Base-by-base conservation (phyloP, 2,888 invertebrate genomes). In the Zhuqinia jingwanae region DNA sequence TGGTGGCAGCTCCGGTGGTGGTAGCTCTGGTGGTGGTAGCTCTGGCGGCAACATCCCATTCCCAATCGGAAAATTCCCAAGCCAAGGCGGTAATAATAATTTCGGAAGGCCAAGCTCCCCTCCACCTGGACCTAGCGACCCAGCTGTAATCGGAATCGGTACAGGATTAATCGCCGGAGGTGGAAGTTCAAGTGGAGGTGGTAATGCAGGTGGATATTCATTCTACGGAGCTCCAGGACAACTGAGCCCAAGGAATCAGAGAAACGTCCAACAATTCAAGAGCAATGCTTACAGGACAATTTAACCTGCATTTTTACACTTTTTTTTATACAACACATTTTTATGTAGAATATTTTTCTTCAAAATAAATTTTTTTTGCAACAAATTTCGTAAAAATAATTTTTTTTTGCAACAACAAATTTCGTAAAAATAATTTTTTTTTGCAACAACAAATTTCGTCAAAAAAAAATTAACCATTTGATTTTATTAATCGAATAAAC, bases 191-290 rank as follows among this genome's bases (percentile, higher is more conserved):
- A 11, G 8, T 13, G 15, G 15, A 10, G 15, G 45, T 13, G 63
- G 58, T 1, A 27, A 36, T 15, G 20, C 6, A 13, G 45, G 73
- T 15, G 70, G 70, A 1, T 81, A 81, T 5, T 1, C 0, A 0
- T 13, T 15, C 15, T 81, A 81, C 13, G 81, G 81, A 1, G 73
- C 58, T 13, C 81, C 81, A 15, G 50, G 65, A 15, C 20, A 20
- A 13, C 17, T 78, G 53, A 68, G 47, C 27, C 73, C 73, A 27
- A 70, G 81, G 17, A 81, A 81, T 13, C 81, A 81, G 17, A 56
- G 81, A 17, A 81, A 81, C 56, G 81, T 42, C 3, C 47, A 22
- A 36, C 36, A 36, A 8, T 36, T 6, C 20, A 17, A 50, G 8
- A 13, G 3, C 22, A 50, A 50, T 50, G 56, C 11, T 10, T 80